A percentile compares a stretch with the other conserved stretches of the same genome.
phyloP scores from a whole-genome alignment of 92 coral and sea anemone species.

The Heliopora coerulea region DNA sequence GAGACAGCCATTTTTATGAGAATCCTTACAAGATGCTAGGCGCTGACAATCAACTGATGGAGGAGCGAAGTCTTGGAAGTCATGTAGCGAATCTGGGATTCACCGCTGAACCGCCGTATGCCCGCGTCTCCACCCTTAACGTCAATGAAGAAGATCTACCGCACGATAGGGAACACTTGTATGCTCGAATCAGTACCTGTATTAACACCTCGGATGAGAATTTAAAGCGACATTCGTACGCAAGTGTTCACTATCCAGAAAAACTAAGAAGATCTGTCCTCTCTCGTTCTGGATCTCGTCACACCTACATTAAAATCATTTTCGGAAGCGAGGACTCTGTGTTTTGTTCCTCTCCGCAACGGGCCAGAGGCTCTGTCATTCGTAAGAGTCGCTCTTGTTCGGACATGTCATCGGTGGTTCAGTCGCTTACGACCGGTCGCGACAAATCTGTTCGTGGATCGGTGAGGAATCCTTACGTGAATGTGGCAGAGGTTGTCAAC shows the following conservation, averaged over 20 bases:
- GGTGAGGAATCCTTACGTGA: background rate
- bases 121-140: constrained; percentile 10
- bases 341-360: background rate
- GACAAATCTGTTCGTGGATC: background rate
- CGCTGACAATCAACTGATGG: background rate
- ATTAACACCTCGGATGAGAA: constrained; percentile 1
- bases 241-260: constrained; percentile 6
- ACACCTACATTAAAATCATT: constrained; percentile 27
- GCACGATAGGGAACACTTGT: constrained; percentile 32
- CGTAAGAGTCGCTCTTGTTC: constrained; percentile 10
- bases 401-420: background rate
- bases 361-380: background rate
- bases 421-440: background rate
- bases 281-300: constrained; percentile 1
- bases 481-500: background rate
- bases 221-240: constrained; percentile 30
- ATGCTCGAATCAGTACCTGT: constrained; percentile 19
- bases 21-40: constrained; percentile 5
- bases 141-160: constrained; percentile 5
- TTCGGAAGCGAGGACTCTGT: constrained; percentile 35
- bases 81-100: background rate
- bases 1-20: constrained; percentile 34
- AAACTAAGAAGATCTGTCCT: background rate
- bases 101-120: background rate
- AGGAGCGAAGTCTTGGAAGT: background rate